Base-by-base conservation (phyloP, 2,888 invertebrate genomes). In the Melieria picta region DNA sequence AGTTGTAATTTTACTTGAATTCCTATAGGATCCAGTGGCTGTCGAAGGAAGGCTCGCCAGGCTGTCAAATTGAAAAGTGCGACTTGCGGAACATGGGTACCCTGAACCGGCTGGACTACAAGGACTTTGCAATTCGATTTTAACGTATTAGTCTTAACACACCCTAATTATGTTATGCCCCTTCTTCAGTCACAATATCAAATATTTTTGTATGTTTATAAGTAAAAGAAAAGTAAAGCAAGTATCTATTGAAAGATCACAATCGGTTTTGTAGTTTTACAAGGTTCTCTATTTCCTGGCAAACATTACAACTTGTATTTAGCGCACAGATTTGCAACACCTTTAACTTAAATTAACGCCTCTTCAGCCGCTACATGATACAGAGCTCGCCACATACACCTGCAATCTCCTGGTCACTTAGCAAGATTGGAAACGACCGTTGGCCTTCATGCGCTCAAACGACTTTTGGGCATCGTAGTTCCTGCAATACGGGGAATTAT, bases 51-150 rank as follows among this genome's bases (percentile, higher is more conserved):
- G 96, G 96, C 1, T 94, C 95, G 66, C 95, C 96, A 0, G 95
- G 94, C 74, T 92, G 93, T 82, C 90, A 93, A 86, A 94, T 96
- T 77, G 93, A 95, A 79, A 91, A 90, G 77, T 94, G 94, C 79
- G 94, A 94, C 78, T 89, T 96, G 64, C 90, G 90, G 73, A 95
- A 95, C 85, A 93, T 93, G 91, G 93, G 94, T 83, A 93, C 92
- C 81, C 88, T 95, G 62, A 89, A 82, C 69, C 87, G 89, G 75
- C 83, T 89, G 60, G 89, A 89, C 70, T 90, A 94, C 85, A 91
- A 91, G 80, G 92, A 92, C 80, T 96, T 95, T 85, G 91, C 91
- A 77, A 93, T 96, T 88, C 89, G 95, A 80, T 96, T 96, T 88
- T 96, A 89, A 89, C 73, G 69, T 30, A 30, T 30, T 30, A 30